phyloP scores from a whole-genome alignment of 1,140 invertebrate genomes.

The Ips typographus region DNA sequence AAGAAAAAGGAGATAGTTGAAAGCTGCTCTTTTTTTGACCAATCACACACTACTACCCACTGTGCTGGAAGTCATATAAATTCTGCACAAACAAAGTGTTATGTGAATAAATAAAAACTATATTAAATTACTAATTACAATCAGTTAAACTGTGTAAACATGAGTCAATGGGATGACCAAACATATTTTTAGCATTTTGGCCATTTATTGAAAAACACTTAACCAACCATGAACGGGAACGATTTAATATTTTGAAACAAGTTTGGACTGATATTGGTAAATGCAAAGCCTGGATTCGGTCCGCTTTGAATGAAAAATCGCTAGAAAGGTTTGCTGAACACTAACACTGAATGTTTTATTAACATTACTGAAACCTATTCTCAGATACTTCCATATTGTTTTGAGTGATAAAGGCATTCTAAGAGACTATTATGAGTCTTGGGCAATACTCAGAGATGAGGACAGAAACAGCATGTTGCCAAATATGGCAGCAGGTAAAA shows the following conservation, averaged over 20 bases:
- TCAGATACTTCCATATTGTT: slow-evolving; percentile 71
- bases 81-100: not conserved
- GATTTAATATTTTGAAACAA: slow-evolving; percentile 77
- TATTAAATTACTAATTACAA: not conserved
- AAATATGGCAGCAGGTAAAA: slow-evolving; percentile 77
- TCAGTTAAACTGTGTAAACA: not conserved
- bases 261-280: slow-evolving; percentile 80
- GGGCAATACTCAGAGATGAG: slow-evolving; percentile 76
- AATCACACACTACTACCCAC: too few relatives aligned
- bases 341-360: not conserved
- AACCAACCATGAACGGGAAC: slow-evolving; percentile 83
- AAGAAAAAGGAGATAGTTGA: too few relatives aligned
- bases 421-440: slow-evolving; percentile 78
- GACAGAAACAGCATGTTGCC: slow-evolving; percentile 75
- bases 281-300: slow-evolving; percentile 83
- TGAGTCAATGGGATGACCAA: not conserved
- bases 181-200: slow-evolving; percentile 56
- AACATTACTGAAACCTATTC: slow-evolving; percentile 17
- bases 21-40: too few relatives aligned
- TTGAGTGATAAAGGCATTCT: slow-evolving; percentile 65
- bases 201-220: slow-evolving; percentile 70
- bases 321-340: slow-evolving; percentile 68
- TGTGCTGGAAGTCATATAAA: too few relatives aligned
- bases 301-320: slow-evolving; percentile 84
- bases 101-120: not conserved